Conservation (phyloP, 23 tunicate species). For the Ciona savignyi region DNA sequence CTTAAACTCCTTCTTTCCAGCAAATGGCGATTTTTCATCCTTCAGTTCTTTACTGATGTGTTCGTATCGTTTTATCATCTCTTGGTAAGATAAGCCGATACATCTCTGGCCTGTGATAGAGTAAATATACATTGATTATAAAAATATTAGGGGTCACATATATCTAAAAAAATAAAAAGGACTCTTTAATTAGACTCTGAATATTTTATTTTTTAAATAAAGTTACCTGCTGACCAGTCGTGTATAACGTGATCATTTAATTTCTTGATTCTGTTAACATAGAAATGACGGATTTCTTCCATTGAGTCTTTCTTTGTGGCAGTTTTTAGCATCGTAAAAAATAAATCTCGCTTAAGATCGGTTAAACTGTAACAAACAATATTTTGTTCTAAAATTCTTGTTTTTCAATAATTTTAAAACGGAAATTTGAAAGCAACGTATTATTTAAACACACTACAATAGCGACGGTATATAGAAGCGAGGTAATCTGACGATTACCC, state of each 20-base stretch:
- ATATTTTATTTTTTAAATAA: too few relatives aligned
- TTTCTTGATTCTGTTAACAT: conserved; percentile 54
- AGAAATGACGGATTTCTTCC: conserved; percentile 56
- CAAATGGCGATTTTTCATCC: conserved; percentile 37
- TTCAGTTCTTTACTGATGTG: conserved; percentile 29
- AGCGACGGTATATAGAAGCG: too few relatives aligned
- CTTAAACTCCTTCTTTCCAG: conserved; percentile 8
- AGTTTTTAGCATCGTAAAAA: conserved; percentile 49
- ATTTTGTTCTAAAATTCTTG: too few relatives aligned
- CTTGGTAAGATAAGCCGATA: conserved; percentile 46
- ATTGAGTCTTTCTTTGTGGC: conserved; percentile 52
- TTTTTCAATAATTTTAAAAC: too few relatives aligned
- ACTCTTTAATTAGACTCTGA: too few relatives aligned
- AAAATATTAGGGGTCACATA: too few relatives aligned
- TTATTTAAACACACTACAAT: too few relatives aligned
- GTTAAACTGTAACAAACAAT: not conserved
- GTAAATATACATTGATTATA: too few relatives aligned
- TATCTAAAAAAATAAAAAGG: too few relatives aligned
- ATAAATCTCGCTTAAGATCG: conserved; percentile 10
- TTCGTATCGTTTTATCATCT: conserved; percentile 44
- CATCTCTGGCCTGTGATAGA: conserved; percentile 61
- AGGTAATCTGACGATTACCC: too few relatives aligned
- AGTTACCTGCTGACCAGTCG: conserved; percentile 64
- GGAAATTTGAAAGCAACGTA: too few relatives aligned
- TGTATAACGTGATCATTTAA: conserved; percentile 78